A percentile compares a stretch with the other conserved stretches of the same genome.
These are phyloP conservation scores for Dinoponera quadriceps DNA, from an alignment of 1,140 invertebrate genomes.

Conservation along the genomic window DNA sequence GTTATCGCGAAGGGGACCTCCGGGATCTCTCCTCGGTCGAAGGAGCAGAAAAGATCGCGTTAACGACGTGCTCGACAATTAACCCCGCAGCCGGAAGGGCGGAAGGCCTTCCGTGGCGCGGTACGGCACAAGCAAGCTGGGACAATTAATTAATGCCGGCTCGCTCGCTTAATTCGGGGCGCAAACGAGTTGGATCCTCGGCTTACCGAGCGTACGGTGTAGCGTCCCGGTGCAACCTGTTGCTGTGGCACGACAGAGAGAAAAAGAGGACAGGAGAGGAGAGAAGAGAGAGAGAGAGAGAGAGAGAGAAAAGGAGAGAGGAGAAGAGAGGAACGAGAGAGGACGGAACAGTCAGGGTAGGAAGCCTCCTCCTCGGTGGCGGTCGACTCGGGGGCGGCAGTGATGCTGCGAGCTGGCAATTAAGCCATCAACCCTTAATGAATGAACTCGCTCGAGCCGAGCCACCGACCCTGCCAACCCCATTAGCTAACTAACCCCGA, in stretches of 20 bases:
- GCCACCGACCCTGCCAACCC: slow-evolving; percentile 79
- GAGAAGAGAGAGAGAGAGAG: slow-evolving; percentile 19
- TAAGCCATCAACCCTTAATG: slow-evolving; percentile 86
- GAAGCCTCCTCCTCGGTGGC: slow-evolving; percentile 34
- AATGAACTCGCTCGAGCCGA: slow-evolving; percentile 81
- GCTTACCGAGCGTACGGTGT: slow-evolving; percentile 55
- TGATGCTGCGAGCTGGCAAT: slow-evolving; percentile 84
- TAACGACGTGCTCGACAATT: slow-evolving; percentile 68
- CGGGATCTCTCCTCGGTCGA: slow-evolving; percentile 32
- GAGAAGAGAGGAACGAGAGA: slow-evolving; percentile 62
- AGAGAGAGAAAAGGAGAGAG: slow-evolving; percentile 60
- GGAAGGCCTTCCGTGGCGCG: slow-evolving; percentile 61
- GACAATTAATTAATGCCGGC: slow-evolving; percentile 81
- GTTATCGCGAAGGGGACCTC: slow-evolving; percentile 65
- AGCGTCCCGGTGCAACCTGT: slow-evolving; percentile 78
- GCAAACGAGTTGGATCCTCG: slow-evolving; percentile 81
- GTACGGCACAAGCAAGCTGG: slow-evolving; percentile 60
- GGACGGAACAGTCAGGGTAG: slow-evolving; percentile 65
- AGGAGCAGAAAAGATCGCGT: slow-evolving; percentile 70
- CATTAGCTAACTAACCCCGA: slow-evolving; percentile 86
- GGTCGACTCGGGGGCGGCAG: slow-evolving; percentile 68
- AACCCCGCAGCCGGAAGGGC: slow-evolving; percentile 48
- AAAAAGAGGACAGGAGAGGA: slow-evolving; percentile 57
- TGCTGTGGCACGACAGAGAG: slow-evolving; percentile 68
- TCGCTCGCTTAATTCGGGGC: slow-evolving; percentile 78